These are phyloP conservation scores for Podocnemis expansa DNA, from an alignment of 2,113 vertebrate genomes.

Conservation along the genomic window DNA sequence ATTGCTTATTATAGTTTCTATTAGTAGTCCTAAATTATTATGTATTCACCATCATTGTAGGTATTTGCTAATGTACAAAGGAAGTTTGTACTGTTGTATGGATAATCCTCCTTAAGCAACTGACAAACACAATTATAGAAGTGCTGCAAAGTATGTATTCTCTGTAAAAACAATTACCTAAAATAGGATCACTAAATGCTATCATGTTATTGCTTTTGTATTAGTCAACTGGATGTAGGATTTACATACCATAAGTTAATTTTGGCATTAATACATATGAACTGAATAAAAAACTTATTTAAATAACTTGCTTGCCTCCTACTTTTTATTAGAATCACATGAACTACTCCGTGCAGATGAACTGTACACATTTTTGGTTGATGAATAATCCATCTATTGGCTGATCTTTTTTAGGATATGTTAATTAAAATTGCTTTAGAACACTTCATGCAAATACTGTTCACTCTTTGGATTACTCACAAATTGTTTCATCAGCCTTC, in stretches of 20 bases:
- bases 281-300: constrained; percentile 41
- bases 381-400: constrained; percentile 74
- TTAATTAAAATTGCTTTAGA: constrained; percentile 65
- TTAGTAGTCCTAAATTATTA: constrained; percentile 69
- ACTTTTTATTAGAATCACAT: constrained; percentile 22
- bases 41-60: constrained; percentile 48
- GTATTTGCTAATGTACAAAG: constrained; percentile 53
- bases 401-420: constrained; percentile 68
- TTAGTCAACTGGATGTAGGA: constrained; percentile 14
- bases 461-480: constrained; percentile 65
- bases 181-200: constrained; percentile 41
- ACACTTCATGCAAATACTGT: constrained; percentile 63
- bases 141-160: constrained; percentile 56
- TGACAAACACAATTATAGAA: constrained; percentile 66
- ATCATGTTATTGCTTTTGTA: constrained; percentile 36
- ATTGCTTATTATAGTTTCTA: constrained; percentile 71
- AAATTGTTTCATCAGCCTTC: neutral
- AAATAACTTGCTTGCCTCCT: constrained; percentile 41
- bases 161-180: constrained; percentile 31
- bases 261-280: constrained; percentile 51
- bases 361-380: constrained; percentile 47
- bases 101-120: constrained; percentile 55
- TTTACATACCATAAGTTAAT: constrained; percentile 51
- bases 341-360: constrained; percentile 40
- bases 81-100: constrained; percentile 46